Evolutionary conservation across 2,888 invertebrate genomes (phyloP), one percentile per base, ranked within the genome.

Genomic region (Scaptomyza tumidula): DNA sequence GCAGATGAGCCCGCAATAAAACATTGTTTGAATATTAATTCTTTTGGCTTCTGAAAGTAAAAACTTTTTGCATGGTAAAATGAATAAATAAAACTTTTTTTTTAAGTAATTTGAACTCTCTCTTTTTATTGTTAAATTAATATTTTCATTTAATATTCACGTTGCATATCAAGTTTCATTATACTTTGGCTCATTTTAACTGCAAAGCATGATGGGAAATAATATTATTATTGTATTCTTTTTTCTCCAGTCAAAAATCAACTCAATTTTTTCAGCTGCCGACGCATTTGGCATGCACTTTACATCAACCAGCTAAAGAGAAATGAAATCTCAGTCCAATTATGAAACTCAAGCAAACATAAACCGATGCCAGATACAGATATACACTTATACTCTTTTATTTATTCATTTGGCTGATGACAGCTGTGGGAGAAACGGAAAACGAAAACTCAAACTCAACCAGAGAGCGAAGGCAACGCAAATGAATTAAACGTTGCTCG

Each of bases 341-440:
- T 75, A 75, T 44, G 50, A 75, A 41, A 57, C 50, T 58, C 55
- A 63, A 63, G 44, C 44, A 55, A 48, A 37, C 57, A 68, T 71
- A 64, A 19, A 75, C 59, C 71, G 56, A 57, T 50, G 58, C 61
- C 57, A 53, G 58, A 55, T 58, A n/a, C n/a, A n/a, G 71, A 71
- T 64, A 54, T 27, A 64, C 27, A 19, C 19, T 19, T 19, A 44
- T 6, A 41, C 68, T 45, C 64, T 43, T 61, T 72, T 68, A 69
- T 72, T 72, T 75, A 75, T 75, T 75, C 72, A 75, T 75, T 75
- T 68, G 52, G 55, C 27, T 72, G 71, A 60, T 72, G 68, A 64
- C 55, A 61, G 69, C 7, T 55, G 53, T 54, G 75, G 64, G 64
- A 64, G 64, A 53, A 14, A 41, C 7, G 11, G 37, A 14, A n/a